These are phyloP conservation scores for Choloepus hoffmanni DNA, from an alignment of 2,113 vertebrate genomes.

Conservation along the genomic window DNA sequence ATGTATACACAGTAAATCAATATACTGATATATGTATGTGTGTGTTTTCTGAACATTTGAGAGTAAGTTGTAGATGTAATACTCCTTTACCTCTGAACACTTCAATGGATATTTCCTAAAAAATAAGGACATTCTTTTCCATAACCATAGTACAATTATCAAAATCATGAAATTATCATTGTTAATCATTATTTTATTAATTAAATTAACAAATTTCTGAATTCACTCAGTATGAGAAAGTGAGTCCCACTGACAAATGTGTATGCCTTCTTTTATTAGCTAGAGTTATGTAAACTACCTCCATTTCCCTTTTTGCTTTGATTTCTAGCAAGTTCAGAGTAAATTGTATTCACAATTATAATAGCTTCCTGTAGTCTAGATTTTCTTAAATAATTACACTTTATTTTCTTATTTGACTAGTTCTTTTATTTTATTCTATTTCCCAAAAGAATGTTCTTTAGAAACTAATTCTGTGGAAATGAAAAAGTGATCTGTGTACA, in stretches of 20 bases:
- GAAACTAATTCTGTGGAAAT: background rate
- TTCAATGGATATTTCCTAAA: constrained; percentile 2
- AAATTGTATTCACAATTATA: background rate
- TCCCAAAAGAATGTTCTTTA: background rate
- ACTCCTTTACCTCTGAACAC: background rate
- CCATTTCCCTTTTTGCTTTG: background rate
- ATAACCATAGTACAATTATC: background rate
- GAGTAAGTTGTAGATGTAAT: background rate
- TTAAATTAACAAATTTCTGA: background rate
- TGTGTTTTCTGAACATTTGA: background rate
- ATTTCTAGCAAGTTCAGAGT: constrained; percentile 21
- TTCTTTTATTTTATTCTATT: constrained; percentile 15
- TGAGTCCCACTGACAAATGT: background rate
- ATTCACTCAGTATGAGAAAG: background rate
- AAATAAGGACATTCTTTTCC: background rate
- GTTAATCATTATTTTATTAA: background rate
- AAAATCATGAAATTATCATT: background rate
- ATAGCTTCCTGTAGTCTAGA: background rate
- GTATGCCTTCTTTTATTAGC: background rate
- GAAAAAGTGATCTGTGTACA: background rate
- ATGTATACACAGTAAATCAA: background rate
- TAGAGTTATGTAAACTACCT: background rate
- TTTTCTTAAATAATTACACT: background rate
- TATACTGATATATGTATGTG: background rate
- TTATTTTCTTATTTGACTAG: background rate